Conservation (phyloP, 2,888 invertebrate genomes). For the Stenichneumon culpator region DNA sequence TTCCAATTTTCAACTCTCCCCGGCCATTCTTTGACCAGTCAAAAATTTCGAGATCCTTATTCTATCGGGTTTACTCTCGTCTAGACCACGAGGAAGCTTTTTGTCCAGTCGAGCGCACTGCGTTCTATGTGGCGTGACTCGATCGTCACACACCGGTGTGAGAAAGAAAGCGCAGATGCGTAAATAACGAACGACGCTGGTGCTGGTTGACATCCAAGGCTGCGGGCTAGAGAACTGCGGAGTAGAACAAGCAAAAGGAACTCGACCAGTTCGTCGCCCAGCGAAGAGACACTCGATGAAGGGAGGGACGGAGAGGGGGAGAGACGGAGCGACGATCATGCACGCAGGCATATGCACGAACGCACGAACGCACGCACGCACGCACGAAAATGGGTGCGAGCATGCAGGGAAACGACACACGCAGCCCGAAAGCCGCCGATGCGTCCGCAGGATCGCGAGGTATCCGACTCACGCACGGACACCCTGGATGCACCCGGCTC, state of each 20-base stretch:
- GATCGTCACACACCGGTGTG: slow-evolving; percentile 23
- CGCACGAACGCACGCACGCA: slow-evolving; percentile 67
- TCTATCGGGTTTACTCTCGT: not conserved
- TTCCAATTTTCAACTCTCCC: not conserved
- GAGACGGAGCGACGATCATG: not conserved
- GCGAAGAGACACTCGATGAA: slow-evolving; percentile 15
- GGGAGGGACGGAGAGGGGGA: not conserved
- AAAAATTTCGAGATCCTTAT: not conserved
- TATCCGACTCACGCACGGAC: slow-evolving; percentile 14
- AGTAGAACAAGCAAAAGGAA: slow-evolving; percentile 22
- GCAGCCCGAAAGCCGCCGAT: slow-evolving; percentile 26
- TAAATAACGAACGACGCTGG: slow-evolving; percentile 38
- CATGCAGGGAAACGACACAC: slow-evolving; percentile 36
- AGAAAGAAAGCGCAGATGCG: slow-evolving; percentile 50
- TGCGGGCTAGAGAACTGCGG: slow-evolving; percentile 76
- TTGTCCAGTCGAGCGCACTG: not conserved
- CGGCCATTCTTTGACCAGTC: not conserved
- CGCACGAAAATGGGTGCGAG: slow-evolving; percentile 39
- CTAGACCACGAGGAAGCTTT: not conserved
- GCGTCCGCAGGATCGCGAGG: slow-evolving; percentile 17
- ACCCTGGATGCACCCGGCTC: slow-evolving; percentile 21
- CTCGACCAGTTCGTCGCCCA: slow-evolving; percentile 26
- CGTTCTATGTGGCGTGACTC: slow-evolving; percentile 24
- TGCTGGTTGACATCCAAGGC: slow-evolving; percentile 78
- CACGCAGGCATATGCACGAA: slow-evolving; percentile 70